Evolutionary conservation across 2,888 invertebrate genomes (phyloP).

Genomic region (Craniophora ligustri): DNA sequence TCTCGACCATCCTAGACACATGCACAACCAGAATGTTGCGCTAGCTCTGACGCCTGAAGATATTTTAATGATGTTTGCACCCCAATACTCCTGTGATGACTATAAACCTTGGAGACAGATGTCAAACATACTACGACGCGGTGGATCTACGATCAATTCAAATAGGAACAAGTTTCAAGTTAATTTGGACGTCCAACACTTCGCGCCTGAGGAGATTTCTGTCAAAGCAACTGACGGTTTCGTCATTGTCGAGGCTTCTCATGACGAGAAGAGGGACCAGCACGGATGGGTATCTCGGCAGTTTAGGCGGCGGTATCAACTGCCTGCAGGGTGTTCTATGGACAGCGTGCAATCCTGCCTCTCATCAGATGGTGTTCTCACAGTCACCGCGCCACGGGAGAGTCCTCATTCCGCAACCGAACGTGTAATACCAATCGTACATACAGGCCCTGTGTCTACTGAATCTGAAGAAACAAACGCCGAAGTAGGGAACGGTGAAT

Average conservation of each 20-base stretch:
- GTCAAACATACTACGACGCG: conserved; percentile 67
- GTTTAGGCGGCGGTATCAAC: conserved; percentile 90
- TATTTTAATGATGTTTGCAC: conserved; percentile 58
- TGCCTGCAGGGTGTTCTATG: conserved; percentile 91
- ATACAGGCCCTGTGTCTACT: conserved; percentile 81
- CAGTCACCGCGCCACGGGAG: conserved; percentile 87
- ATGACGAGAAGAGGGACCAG: conserved; percentile 91
- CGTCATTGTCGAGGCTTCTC: conserved; percentile 91
- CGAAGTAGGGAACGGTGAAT: conserved; percentile 42
- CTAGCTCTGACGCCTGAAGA: conserved; percentile 70
- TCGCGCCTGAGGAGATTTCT: conserved; percentile 91
- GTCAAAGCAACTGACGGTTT: conserved; percentile 91
- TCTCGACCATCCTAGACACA: conserved; percentile 60
- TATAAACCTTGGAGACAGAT: conserved; percentile 52
- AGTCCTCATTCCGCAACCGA: conserved; percentile 63
- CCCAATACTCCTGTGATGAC: conserved; percentile 53
- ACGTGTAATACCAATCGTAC: conserved; percentile 84
- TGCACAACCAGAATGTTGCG: conserved; percentile 72
- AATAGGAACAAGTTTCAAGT: conserved; percentile 90
- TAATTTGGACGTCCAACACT: conserved; percentile 92
- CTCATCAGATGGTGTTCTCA: conserved; percentile 91
- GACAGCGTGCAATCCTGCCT: conserved; percentile 90
- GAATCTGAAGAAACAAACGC: conserved; percentile 34
- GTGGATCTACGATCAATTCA: conserved; percentile 78
- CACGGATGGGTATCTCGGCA: conserved; percentile 91